phyloP scores from a whole-genome alignment of 1,140 invertebrate species.

The Drepana arcuata region DNA sequence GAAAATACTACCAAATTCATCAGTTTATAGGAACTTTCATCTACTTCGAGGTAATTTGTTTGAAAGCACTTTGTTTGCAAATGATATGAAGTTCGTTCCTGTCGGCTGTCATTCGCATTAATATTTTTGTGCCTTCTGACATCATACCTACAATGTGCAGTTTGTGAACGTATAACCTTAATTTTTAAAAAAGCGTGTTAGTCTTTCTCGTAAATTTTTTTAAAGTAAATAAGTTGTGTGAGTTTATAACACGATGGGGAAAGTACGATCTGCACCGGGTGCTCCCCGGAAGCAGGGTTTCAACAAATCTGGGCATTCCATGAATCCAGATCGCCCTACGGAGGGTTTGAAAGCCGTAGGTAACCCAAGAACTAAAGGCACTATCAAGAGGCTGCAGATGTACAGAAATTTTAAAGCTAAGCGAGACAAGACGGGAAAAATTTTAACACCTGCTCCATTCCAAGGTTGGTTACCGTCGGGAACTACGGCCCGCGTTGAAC shows the following conservation, averaged over 20 bases:
- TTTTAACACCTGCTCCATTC: conserved; percentile 94
- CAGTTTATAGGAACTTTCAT: no score
- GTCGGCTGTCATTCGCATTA: no score
- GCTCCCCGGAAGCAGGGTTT: conserved; percentile 83
- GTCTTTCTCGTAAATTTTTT: no score
- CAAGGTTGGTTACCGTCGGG: conserved; percentile 92
- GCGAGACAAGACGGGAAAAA: conserved; percentile 92
- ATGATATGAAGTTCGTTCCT: no score
- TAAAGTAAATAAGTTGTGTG: neutral
- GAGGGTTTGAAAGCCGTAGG: conserved; percentile 88
- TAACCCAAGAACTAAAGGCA: conserved; percentile 89
- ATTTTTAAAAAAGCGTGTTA: no score
- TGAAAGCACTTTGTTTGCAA: no score
- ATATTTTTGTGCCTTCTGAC: no score
- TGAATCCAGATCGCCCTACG: conserved; percentile 87
- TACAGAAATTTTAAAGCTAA: conserved; percentile 98
- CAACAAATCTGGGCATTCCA: conserved; percentile 86
- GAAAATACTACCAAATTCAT: no score
- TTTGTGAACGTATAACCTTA: no score
- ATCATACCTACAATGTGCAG: no score
- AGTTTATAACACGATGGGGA: conserved; percentile 73
- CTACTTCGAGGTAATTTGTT: no score
- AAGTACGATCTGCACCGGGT: conserved; percentile 78
- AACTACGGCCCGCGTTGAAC: conserved; percentile 93
- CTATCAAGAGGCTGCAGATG: conserved; percentile 97